Conservation (phyloP, 1,140 invertebrate species). For the Apis cerana region DNA sequence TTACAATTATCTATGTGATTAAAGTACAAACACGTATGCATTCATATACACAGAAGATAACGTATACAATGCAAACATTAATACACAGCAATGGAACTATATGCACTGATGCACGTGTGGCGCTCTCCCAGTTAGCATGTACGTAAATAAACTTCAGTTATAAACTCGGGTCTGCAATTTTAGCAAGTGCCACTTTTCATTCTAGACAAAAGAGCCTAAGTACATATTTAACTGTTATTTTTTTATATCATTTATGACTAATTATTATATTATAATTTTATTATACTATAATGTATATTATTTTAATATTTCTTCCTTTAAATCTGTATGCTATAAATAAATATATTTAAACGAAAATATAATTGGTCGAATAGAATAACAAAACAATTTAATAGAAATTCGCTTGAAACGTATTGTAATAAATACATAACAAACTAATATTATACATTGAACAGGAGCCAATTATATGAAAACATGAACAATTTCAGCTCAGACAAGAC, state of each 20-base stretch:
- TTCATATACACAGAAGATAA: not conserved
- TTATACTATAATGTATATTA: too few species aligned
- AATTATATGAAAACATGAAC: conserved; percentile 39
- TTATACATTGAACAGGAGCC: conserved; percentile 36
- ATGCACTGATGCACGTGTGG: conserved; percentile 62
- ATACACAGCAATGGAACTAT: conserved; percentile 12
- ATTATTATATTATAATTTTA: too few species aligned
- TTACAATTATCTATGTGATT: conserved; percentile 33
- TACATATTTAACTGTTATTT: not conserved
- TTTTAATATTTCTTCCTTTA: not conserved
- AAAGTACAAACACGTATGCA: conserved; percentile 25
- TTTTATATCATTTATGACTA: not conserved
- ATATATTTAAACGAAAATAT: not conserved
- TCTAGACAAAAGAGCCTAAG: conserved; percentile 7
- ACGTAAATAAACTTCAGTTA: conserved; percentile 63
- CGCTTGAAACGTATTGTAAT: not conserved
- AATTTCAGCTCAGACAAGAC: conserved; percentile 34
- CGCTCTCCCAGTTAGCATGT: conserved; percentile 60
- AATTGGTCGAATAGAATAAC: conserved; percentile 2
- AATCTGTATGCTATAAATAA: not conserved
- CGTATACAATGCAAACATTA: conserved; percentile 16
- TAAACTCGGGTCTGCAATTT: conserved; percentile 48
- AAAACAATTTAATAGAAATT: not conserved
- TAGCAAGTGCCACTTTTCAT: conserved; percentile 42
- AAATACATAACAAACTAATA: not conserved